These are phyloP conservation scores for Dioctria linearis DNA, from an alignment of 2,888 invertebrate genomes.

Conservation along the genomic window DNA sequence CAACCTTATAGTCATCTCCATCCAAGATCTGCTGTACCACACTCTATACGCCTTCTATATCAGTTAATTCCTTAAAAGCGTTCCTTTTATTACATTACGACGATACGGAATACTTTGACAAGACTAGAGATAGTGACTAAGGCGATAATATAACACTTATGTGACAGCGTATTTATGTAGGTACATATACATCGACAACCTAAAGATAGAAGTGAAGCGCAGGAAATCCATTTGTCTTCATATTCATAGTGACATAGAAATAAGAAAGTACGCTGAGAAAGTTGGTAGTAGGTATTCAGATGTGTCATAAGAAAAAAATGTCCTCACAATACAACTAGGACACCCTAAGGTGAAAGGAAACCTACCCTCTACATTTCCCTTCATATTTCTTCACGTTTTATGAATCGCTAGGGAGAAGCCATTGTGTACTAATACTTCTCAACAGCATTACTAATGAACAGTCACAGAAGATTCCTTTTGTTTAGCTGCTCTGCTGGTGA, in stretches of 20 bases:
- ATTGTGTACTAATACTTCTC: slow-evolving; percentile 34
- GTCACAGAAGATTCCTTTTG: slow-evolving; percentile 31
- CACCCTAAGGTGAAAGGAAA: slow-evolving; percentile 5
- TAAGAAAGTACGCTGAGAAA: slow-evolving; percentile 28
- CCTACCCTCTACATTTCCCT: neutral
- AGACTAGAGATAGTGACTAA: neutral
- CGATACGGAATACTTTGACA: neutral
- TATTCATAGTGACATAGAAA: slow-evolving; percentile 3
- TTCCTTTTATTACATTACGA: neutral
- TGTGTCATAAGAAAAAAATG: neutral
- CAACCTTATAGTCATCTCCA: neutral
- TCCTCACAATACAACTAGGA: slow-evolving; percentile 29
- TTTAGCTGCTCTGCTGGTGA: neutral
- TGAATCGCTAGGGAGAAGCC: neutral
- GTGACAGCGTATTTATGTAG: neutral
- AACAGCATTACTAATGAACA: slow-evolving; percentile 33
- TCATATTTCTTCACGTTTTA: slow-evolving; percentile 1
- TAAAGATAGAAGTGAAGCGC: neutral
- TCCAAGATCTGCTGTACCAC: neutral
- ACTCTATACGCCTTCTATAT: no score
- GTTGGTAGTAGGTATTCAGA: neutral
- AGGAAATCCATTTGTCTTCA: slow-evolving; percentile 11
- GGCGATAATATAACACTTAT: neutral
- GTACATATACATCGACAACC: neutral
- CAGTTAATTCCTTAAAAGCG: neutral